Evolutionary conservation across 1,140 invertebrate species (phyloP).

Genomic region (Drosophila melanica): DNA sequence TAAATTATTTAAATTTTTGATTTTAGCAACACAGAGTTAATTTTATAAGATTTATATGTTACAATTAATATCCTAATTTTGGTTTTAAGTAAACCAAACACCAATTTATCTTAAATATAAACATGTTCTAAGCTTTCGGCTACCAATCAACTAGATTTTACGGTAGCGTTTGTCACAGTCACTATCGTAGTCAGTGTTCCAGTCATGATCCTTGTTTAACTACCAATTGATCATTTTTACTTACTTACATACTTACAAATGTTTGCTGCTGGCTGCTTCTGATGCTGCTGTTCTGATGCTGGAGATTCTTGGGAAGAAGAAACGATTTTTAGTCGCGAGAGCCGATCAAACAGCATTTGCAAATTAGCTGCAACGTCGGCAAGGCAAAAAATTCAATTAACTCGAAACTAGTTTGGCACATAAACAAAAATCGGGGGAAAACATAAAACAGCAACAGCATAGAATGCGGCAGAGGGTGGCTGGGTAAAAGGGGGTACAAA

Average conservation of each 20-base stretch:
- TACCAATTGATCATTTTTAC: slow-evolving; percentile 7
- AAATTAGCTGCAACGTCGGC: slow-evolving; percentile 49
- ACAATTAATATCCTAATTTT: too few relatives aligned
- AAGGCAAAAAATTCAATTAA: slow-evolving; percentile 67
- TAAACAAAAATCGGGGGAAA: slow-evolving; percentile 66
- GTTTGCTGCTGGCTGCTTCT: too few relatives aligned
- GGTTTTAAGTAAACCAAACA: too few relatives aligned
- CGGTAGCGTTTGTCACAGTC: too few relatives aligned
- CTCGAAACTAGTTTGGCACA: slow-evolving; percentile 77
- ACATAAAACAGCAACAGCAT: slow-evolving; percentile 18
- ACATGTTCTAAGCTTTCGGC: background rate
- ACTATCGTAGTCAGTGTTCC: background rate
- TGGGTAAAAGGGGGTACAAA: background rate
- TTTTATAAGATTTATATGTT: too few relatives aligned
- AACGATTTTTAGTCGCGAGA: slow-evolving; percentile 13
- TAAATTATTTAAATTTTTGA: too few relatives aligned
- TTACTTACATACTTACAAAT: too few relatives aligned
- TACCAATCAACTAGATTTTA: background rate
- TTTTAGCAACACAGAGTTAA: too few relatives aligned
- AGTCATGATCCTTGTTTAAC: background rate
- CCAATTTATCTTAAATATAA: background rate
- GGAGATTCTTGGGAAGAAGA: slow-evolving; percentile 15
- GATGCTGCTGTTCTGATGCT: background rate
- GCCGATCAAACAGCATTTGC: slow-evolving; percentile 51
- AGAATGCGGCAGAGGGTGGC: background rate